phyloP scores from a whole-genome alignment of 2,113 vertebrate species.

The Microtus montanus region DNA sequence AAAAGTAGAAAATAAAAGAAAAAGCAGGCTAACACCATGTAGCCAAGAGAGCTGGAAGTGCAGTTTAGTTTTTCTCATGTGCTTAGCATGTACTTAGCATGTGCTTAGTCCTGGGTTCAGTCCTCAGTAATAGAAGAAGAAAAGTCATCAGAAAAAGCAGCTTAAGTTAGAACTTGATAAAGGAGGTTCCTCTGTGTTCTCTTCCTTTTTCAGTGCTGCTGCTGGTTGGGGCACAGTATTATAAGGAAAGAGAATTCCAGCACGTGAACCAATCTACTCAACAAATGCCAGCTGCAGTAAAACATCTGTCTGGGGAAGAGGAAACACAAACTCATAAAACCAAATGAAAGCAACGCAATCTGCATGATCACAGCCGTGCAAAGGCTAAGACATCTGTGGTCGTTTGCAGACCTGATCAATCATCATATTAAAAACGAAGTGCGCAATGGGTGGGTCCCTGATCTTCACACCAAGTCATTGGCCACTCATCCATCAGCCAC shows the following conservation, averaged over 20 bases:
- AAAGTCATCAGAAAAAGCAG: background rate
- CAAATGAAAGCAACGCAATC: constrained; percentile 51
- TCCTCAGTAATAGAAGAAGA: background rate
- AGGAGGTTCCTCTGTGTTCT: background rate
- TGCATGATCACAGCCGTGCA: background rate
- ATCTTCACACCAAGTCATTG: background rate
- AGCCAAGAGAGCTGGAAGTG: background rate
- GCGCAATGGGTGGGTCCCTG: background rate
- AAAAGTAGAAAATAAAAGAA: background rate
- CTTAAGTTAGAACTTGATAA: fast-evolving
- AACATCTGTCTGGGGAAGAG: constrained; percentile 73
- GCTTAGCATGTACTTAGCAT: background rate
- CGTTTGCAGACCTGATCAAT: constrained; percentile 41
- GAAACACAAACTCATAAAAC: constrained; percentile 74
- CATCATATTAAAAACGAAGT: constrained; percentile 61
- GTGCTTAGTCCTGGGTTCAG: background rate
- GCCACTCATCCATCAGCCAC: background rate
- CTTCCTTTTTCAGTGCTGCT: background rate
- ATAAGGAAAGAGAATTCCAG: constrained; percentile 59
- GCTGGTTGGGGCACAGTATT: constrained; percentile 56
- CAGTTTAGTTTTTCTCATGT: background rate
- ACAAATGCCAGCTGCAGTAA: constrained; percentile 74
- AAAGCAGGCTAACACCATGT: background rate
- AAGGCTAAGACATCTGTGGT: constrained; percentile 56
- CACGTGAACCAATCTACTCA: constrained; percentile 60